Conservation (phyloP, 2,888 invertebrate species). For the Colostygia pectinataria region DNA sequence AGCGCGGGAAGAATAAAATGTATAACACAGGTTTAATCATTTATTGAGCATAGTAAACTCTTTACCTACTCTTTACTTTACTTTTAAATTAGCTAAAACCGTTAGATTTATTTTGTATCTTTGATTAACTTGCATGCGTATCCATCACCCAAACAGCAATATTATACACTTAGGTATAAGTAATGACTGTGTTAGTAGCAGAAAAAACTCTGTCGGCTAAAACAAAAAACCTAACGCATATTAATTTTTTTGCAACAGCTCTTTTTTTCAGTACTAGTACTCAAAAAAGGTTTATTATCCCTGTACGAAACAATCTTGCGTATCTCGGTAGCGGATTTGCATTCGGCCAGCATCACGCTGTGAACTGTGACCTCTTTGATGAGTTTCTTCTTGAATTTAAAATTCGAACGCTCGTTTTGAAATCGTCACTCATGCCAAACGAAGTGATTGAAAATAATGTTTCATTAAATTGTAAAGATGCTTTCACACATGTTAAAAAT, state of each 20-base stretch:
- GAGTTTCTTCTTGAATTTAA: constrained; percentile 50
- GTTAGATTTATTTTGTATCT: too few relatives aligned
- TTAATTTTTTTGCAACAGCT: too few relatives aligned
- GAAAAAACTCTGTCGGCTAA: too few relatives aligned
- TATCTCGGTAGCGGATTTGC: constrained; percentile 66
- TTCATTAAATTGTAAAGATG: neutral
- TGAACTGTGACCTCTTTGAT: constrained; percentile 67
- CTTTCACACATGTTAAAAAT: too few relatives aligned
- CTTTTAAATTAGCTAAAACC: too few relatives aligned
- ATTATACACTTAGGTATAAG: too few relatives aligned
- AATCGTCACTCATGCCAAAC: neutral
- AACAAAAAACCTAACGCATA: neutral
- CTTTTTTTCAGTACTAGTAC: too few relatives aligned
- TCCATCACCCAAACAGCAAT: too few relatives aligned
- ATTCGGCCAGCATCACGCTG: constrained; percentile 55
- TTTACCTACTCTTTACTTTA: too few relatives aligned
- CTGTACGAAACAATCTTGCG: constrained; percentile 57
- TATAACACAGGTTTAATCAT: too few relatives aligned
- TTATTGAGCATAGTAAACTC: neutral
- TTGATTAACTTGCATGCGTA: neutral
- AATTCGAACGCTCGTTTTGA: constrained; percentile 37
- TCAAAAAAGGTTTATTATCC: constrained; percentile 26
- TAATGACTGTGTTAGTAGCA: too few relatives aligned
- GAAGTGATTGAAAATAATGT: neutral
- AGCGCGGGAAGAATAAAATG: too few relatives aligned